Evolutionary conservation across 2,113 vertebrate genomes (phyloP).

Genomic region (Baryphthengus martii): DNA sequence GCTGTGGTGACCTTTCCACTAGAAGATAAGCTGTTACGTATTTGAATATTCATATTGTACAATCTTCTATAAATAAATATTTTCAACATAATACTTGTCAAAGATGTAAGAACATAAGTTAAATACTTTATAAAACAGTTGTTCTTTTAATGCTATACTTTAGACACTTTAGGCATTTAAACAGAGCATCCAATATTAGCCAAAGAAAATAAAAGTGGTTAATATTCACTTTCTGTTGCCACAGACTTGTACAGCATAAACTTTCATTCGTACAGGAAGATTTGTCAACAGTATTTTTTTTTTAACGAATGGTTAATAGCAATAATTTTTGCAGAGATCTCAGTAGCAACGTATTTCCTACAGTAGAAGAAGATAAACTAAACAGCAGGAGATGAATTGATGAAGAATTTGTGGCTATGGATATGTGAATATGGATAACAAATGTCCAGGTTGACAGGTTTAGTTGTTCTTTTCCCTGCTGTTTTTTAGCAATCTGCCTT

Average conservation of each 20-base stretch:
- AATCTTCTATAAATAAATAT: constrained; percentile 33
- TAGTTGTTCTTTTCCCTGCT: background rate
- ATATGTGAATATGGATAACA: background rate
- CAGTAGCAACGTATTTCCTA: background rate
- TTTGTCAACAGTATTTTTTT: constrained; percentile 7
- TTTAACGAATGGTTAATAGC: background rate
- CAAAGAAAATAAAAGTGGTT: constrained; percentile 42
- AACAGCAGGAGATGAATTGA: background rate
- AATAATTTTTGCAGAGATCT: background rate
- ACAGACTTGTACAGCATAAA: background rate
- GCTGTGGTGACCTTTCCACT: background rate
- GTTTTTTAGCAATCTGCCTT: background rate
- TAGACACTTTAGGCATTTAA: constrained; percentile 7
- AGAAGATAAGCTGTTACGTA: background rate
- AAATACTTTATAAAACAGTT: constrained; percentile 41
- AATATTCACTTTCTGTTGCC: constrained; percentile 26
- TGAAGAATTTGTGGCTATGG: background rate
- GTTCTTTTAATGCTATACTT: constrained; percentile 13
- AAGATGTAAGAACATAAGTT: background rate
- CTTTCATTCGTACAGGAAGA: constrained; percentile 10
- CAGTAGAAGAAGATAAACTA: background rate
- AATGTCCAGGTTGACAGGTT: background rate
- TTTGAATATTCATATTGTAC: constrained; percentile 27
- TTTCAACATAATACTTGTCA: constrained; percentile 27
- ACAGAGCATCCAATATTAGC: background rate